Percentiles rank a stretch among this genome's conserved stretches.
These are phyloP conservation scores for Himalopsyche kuldschensis DNA, from an alignment of 2,888 invertebrate species.

Conservation along the genomic window DNA sequence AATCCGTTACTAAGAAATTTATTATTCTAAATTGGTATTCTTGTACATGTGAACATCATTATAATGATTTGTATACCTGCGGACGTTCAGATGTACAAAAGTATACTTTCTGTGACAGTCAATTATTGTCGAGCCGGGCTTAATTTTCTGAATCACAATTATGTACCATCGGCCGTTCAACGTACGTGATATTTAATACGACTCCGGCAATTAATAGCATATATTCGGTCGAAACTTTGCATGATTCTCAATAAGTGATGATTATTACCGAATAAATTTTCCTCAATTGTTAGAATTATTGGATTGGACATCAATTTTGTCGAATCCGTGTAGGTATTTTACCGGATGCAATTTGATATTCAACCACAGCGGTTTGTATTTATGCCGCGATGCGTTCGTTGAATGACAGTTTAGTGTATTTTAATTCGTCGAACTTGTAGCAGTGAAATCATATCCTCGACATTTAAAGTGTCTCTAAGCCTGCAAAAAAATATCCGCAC, in stretches of 20 bases:
- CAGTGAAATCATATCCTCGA: not conserved
- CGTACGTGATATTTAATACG: not conserved
- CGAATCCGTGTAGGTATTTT: not conserved
- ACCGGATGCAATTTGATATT: not conserved
- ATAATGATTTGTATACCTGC: too few relatives aligned
- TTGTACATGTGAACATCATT: too few relatives aligned
- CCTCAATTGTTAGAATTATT: not conserved
- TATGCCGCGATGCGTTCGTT: not conserved
- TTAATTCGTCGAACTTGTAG: not conserved
- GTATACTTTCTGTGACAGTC: too few relatives aligned
- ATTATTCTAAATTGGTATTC: too few relatives aligned
- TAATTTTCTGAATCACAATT: too few relatives aligned
- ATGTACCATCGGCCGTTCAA: too few relatives aligned
- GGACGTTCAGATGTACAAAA: too few relatives aligned
- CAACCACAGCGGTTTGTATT: not conserved
- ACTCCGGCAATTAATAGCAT: not conserved
- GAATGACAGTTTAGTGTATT: not conserved
- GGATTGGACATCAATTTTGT: not conserved
- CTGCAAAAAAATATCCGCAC: not conserved
- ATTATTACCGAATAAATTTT: not conserved
- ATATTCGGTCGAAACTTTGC: not conserved
- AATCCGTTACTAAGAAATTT: too few relatives aligned
- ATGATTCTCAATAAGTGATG: not conserved
- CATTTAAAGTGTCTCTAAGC: not conserved
- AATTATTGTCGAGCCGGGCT: too few relatives aligned